Evolutionary conservation across 2,888 invertebrate genomes (phyloP), one percentile per base, ranked within the genome.

Genomic region (Campoletis raptor): DNA sequence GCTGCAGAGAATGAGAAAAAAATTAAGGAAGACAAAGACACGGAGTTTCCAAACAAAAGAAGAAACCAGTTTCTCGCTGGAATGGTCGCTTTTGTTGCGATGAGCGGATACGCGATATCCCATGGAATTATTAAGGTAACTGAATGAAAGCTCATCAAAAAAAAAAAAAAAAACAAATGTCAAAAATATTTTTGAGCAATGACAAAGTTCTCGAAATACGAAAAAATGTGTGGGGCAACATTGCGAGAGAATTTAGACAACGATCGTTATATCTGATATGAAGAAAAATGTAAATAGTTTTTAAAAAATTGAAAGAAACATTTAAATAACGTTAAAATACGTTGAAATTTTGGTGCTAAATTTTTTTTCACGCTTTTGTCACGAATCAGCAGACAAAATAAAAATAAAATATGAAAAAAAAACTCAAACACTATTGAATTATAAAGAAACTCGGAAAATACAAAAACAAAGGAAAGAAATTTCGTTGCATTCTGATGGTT

Each of bases 81-180:
- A 0, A 45, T 97, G 57, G 96, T 97, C 88, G 97, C 97, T 0
- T 94, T 95, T 0, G 90, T 96, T n/a, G 96, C 97, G 12, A 97
- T 97, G 97, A 95, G 96, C 0, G 95, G 96, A 6, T 97, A 96
- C 92, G 97, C 97, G 0, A 94, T 96, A 30, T 96, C 96, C 86
- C 96, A 96, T 83, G 97, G 97, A 87, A 95, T 96, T 94, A 95
- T 96, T 90, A 95, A 96, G 95, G 96, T 96, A 90, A 94, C 93
- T 88, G 83, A 85, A 85, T 87, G 83, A 84, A 79, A 12, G 24
- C n/a, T 67, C 9, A 5, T 61, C 61, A 7, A 42, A 8, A 6
- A 54, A 61, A 61, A 30, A 30, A 81, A 48, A 69, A 73, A 40
- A 42, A 54, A 52, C 48, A 79, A 37, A 42, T 18, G 52, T 45